These are phyloP conservation scores for Nasonia longicornis DNA, from an alignment of 1,140 invertebrate species.

Conservation along the genomic window DNA sequence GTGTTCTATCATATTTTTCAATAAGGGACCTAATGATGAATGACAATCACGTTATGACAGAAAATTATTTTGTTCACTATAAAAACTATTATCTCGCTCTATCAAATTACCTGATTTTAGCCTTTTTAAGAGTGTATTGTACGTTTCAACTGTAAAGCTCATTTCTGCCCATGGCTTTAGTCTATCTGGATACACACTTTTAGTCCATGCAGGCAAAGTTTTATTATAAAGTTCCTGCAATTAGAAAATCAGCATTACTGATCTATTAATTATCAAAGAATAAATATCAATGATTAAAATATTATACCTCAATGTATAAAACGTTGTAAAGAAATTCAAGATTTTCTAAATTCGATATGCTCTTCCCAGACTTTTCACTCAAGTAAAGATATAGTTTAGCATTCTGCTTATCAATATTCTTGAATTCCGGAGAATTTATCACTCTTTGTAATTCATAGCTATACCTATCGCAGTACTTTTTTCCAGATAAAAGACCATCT, in stretches of 20 bases:
- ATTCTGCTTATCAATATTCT: constrained; percentile 73
- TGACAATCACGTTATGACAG: constrained; percentile 41
- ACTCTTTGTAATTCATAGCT: constrained; percentile 71
- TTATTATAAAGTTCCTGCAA: constrained; percentile 75
- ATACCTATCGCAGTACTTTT: constrained; percentile 77
- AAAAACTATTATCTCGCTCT: constrained; percentile 34
- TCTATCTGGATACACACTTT: constrained; percentile 71
- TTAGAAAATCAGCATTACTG: constrained; percentile 25
- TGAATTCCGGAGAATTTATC: constrained; percentile 72
- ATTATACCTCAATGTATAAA: constrained; percentile 76
- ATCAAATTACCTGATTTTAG: constrained; percentile 65
- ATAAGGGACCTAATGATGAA: constrained; percentile 72
- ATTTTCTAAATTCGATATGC: constrained; percentile 68
- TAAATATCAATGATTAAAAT: neutral
- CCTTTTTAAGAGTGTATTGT: constrained; percentile 69
- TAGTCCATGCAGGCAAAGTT: constrained; percentile 81
- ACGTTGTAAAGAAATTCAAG: constrained; percentile 77
- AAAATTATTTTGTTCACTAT: neutral
- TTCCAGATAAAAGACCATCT: constrained; percentile 77
- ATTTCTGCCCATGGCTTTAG: constrained; percentile 69
- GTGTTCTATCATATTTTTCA: constrained; percentile 75
- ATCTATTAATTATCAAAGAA: neutral
- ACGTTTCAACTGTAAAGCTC: constrained; percentile 69
- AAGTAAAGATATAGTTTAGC: constrained; percentile 76
- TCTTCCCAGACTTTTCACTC: constrained; percentile 72